Base-by-base conservation (phyloP, 1,140 invertebrate genomes). In the Leucophenga varia region DNA sequence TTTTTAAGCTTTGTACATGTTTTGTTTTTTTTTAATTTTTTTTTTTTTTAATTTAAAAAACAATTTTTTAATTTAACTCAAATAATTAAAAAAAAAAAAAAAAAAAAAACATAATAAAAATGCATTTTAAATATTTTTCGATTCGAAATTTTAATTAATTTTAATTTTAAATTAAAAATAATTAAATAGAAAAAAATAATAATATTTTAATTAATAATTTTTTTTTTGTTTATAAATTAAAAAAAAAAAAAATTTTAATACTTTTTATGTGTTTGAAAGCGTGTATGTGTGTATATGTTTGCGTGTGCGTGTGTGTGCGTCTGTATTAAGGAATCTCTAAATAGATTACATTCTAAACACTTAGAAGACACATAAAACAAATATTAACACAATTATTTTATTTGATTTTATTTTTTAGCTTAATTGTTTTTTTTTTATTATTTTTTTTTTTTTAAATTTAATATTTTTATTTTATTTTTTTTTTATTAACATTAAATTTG, bases 1-100 rank as follows among this genome's bases (percentile, higher is more conserved):
- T n/a, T 50, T 55, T 57, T 57, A 57, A 41, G 28, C 49, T 56
- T 56, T 56, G 54, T 56, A 56, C 54, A 56, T 45, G 47, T 57
- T 56, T 56, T 56, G 47, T 42, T 56, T 53, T n/a, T n/a, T n/a
- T n/a, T 25, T 25, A 25, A 25, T 37, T 56, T 56, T 56, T 43
- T 55, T 19, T 31, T 39, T 48, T 46, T 56, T 52, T 57, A 21
- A 45, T 46, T 57, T n/a, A n/a, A n/a, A n/a, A n/a, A n/a, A n/a
- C n/a, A n/a, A 52, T 30, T 42, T 57, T 30, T 52, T 49, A 57
- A 56, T 55, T 56, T 46, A 56, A 54, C 54, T 51, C 25, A 56
- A 51, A n/a, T n/a, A n/a, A n/a, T n/a, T n/a, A n/a, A n/a, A n/a
- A n/a, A n/a, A n/a, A n/a, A n/a, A n/a, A n/a, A n/a, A n/a, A n/a